Conservation (phyloP, 2,113 vertebrate species). For the Scomber japonicus region DNA sequence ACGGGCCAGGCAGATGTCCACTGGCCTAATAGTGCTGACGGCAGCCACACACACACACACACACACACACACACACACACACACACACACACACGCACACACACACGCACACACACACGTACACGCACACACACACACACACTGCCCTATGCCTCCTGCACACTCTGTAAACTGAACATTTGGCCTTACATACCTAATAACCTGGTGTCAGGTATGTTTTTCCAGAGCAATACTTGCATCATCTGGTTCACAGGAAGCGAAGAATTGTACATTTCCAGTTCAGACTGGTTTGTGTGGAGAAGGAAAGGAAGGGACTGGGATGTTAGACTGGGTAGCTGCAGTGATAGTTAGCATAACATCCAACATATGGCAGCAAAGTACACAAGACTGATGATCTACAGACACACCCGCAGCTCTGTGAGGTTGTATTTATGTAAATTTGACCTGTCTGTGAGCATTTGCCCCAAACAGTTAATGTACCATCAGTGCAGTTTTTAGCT, state of each 20-base stretch:
- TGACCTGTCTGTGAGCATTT: too few relatives aligned
- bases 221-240: not conserved
- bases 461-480: too few relatives aligned
- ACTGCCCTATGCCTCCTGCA: not conserved
- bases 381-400: too few relatives aligned
- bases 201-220: conserved; percentile 12
- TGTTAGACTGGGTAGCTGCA: not conserved
- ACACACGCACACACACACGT: conserved; percentile 9
- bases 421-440: too few relatives aligned
- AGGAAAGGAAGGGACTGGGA: not conserved
- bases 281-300: conserved; percentile 4
- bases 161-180: conserved; percentile 19
- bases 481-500: too few relatives aligned
- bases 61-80: conserved; percentile 11
- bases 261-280: not conserved
- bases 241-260: not conserved
- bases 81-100: not conserved
- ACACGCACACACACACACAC: not conserved
- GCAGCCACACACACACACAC: not conserved
- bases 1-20: conserved; percentile 76
- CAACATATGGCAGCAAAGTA: not conserved
- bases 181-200: not conserved
- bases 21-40: conserved; percentile 52
- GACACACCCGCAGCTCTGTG: too few relatives aligned
- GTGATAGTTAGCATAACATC: not conserved